These are phyloP conservation scores for Enteromius treurensis DNA, from an alignment of 2,797 vertebrate species.

Conservation along the genomic window DNA sequence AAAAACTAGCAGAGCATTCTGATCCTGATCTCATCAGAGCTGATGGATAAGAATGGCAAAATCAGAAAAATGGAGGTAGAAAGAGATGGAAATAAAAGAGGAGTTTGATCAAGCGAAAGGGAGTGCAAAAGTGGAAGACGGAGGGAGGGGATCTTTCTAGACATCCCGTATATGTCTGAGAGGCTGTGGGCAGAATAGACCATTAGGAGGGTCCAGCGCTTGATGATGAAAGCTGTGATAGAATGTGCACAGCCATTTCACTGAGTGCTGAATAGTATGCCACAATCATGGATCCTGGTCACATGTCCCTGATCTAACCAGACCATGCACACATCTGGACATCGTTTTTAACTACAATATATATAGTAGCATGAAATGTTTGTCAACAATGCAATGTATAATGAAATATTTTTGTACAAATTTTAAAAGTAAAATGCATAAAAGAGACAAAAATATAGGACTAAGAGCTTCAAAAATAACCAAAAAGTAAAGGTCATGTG, in stretches of 20 bases:
- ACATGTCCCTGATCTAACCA: conserved; percentile 1
- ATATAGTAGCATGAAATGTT: background rate
- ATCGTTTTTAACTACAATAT: background rate
- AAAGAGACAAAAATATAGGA: background rate
- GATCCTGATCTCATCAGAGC: conserved; percentile 40
- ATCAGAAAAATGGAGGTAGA: conserved; percentile 32
- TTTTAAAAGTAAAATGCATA: background rate
- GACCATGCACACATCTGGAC: background rate
- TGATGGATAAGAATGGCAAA: conserved; percentile 53
- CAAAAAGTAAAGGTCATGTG: background rate
- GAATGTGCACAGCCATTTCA: conserved; percentile 24
- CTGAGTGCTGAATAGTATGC: background rate
- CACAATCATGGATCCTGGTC: background rate
- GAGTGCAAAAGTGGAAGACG: conserved; percentile 1
- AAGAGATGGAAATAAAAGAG: conserved; percentile 28
- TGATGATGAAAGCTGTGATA: conserved; percentile 30
- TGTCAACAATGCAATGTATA: background rate
- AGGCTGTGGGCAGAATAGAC: conserved; percentile 22
- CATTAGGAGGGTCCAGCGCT: conserved; percentile 12
- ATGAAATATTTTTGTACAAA: background rate
- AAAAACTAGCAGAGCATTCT: conserved; percentile 24
- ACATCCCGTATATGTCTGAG: conserved; percentile 16
- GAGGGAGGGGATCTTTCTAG: background rate
- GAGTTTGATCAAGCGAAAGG: conserved; percentile 37
- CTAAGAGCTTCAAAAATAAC: background rate